Conservation (phyloP, 2,888 invertebrate species). For the Lottia scabra region DNA sequence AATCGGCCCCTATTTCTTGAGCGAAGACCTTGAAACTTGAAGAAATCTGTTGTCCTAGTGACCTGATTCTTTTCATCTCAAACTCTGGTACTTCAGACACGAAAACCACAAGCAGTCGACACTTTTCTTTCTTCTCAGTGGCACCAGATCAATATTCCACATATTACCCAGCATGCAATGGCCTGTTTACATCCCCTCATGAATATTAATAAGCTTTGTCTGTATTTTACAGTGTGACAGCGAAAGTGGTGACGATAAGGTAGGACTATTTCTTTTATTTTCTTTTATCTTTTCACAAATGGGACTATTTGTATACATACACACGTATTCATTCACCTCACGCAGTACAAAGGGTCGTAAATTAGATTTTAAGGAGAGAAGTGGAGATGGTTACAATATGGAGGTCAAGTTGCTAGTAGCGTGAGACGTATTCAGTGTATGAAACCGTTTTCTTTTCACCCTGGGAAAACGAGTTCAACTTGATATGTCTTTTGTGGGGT, state of each 20-base stretch:
- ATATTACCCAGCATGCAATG: slow-evolving; percentile 20
- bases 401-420: neutral
- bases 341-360: neutral
- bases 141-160: slow-evolving; percentile 2
- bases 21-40: too few species aligned
- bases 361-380: neutral
- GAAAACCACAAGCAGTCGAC: too few species aligned
- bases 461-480: too few species aligned
- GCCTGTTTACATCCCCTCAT: slow-evolving; percentile 27
- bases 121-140: neutral
- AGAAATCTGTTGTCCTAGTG: too few species aligned
- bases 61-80: too few species aligned
- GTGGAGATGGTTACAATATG: neutral
- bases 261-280: slow-evolving; percentile 35
- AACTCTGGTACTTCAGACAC: too few species aligned
- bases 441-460: too few species aligned
- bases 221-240: slow-evolving; percentile 56
- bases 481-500: too few species aligned
- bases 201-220: slow-evolving; percentile 37
- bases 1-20: too few species aligned
- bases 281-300: slow-evolving; percentile 14
- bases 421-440: neutral
- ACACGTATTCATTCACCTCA: neutral
- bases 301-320: neutral
- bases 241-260: slow-evolving; percentile 59